These are phyloP conservation scores for Paragorgia papillata DNA, from an alignment of 92 coral and sea anemone genomes.

Conservation along the genomic window DNA sequence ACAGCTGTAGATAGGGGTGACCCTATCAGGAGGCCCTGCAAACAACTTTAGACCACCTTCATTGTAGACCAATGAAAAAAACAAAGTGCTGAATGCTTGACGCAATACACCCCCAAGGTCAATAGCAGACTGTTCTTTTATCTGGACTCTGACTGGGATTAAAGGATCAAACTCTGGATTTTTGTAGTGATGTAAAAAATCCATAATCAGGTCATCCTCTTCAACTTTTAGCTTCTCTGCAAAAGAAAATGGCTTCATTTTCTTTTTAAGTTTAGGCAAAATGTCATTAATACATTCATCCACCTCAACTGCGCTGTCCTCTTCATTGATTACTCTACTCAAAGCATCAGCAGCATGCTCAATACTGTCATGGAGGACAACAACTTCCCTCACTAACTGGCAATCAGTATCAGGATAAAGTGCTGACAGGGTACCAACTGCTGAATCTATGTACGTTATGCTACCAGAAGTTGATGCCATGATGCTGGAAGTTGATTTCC, in stretches of 20 bases:
- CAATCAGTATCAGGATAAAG: slow-evolving; percentile 41
- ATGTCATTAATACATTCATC: slow-evolving; percentile 47
- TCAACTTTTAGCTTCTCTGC: slow-evolving; percentile 61
- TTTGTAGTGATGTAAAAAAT: slow-evolving; percentile 63
- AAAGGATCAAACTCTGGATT: slow-evolving; percentile 40
- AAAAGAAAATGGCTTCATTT: slow-evolving; percentile 43
- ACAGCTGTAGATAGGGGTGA: slow-evolving; percentile 48
- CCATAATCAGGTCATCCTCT: slow-evolving; percentile 52
- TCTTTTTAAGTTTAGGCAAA: slow-evolving; percentile 25
- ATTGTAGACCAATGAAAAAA: slow-evolving; percentile 16
- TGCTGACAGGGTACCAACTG: slow-evolving; percentile 34
- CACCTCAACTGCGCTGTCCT: slow-evolving; percentile 16
- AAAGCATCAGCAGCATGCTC: slow-evolving; percentile 43
- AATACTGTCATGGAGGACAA: slow-evolving; percentile 33
- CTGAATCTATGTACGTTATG: slow-evolving; percentile 30
- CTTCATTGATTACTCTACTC: slow-evolving; percentile 5
- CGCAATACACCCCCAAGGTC: slow-evolving; percentile 59
- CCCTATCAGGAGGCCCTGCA: slow-evolving; percentile 28
- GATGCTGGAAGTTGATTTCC: background rate
- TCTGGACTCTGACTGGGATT: slow-evolving; percentile 25
- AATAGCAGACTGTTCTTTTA: slow-evolving; percentile 50
- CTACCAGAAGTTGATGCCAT: background rate
- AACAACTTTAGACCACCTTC: slow-evolving; percentile 43
- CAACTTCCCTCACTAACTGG: slow-evolving; percentile 4
- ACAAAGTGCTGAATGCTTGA: slow-evolving; percentile 46